Evolutionary conservation across 2,797 vertebrate species (phyloP), one percentile per base, ranked within the genome.

Genomic region (Epinephelus malabaricus): DNA sequence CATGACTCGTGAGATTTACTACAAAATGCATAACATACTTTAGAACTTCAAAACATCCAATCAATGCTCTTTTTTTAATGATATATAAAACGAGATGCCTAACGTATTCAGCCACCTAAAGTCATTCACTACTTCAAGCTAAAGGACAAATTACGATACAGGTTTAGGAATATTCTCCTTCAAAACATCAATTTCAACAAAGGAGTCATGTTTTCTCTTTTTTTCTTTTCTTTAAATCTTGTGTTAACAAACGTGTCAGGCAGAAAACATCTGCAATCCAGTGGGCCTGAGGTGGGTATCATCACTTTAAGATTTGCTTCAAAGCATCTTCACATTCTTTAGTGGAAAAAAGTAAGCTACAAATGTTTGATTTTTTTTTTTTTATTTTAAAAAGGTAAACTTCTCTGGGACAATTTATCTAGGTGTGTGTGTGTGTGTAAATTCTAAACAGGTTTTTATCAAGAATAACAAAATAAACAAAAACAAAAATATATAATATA

Each of bases 51-150:
- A 94, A 95, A 92, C 91, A 94, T 88, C 92, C 88, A 89, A 94
- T 93, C 79, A 90, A 85, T 78, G 89, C 76, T 58, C 59, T 69
- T 68, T 46, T 68, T 46, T 30, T 6, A 30, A 84, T 72, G 73
- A 86, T 90, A 91, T 93, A 93, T 90, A 91, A 91, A 93, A 94
- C 50, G 80, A 93, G 90, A 92, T 89, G 90, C 88, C 91, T 86
- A 92, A 92, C 30, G 82, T 91, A 86, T 92, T 94, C 92, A 91
- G 90, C 94, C 93, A 93, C 86, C 92, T 96, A 94, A 94, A 91
- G 85, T 94, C 90, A 93, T 94, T 91, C 91, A 94, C 94, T 95
- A 95, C 88, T 92, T 95, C 91, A 94, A 95, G 93, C 94, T 95
- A 95, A 94, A 94, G 93, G 94, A 94, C 92, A 91, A 95, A 93